Percentiles rank a stretch among this genome's conserved stretches.
Conservation (phyloP, 2,113 vertebrate species). For the Neogale vison region DNA sequence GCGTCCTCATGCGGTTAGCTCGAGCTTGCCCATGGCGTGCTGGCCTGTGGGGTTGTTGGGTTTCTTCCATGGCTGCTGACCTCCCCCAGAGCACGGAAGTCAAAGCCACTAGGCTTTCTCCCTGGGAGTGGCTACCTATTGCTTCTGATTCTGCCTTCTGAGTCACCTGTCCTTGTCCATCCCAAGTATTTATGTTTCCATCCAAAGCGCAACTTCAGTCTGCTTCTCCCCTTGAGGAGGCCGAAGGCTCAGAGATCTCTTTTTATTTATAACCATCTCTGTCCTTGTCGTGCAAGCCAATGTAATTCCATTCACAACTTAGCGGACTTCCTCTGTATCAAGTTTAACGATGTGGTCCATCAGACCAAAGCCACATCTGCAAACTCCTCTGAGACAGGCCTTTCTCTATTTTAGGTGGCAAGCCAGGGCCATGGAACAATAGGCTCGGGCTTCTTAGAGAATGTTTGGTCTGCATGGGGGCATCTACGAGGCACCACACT, state of each 20-base stretch:
- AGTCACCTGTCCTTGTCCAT: not conserved
- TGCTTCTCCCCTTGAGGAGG: not conserved
- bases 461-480: not conserved
- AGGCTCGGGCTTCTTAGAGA: constrained; percentile 9
- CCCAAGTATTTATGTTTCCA: not conserved
- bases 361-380: not conserved
- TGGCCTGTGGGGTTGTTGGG: not conserved
- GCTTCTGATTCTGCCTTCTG: not conserved
- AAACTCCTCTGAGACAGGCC: not conserved
- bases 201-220: not conserved
- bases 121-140: not conserved
- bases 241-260: not conserved
- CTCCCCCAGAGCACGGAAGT: not conserved
- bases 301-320: constrained; percentile 3
- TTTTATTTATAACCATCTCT: not conserved
- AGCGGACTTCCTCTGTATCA: not conserved
- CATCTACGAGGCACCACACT: not conserved
- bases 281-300: not conserved
- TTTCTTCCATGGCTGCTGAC: not conserved
- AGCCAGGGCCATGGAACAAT: not conserved
- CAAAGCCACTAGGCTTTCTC: not conserved
- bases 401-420: not conserved
- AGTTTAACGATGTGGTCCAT: not conserved
- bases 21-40: not conserved
- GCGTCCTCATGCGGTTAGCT: not conserved